Conservation (phyloP, 2,888 invertebrate species). For the Caenorhabditis virilis region DNA sequence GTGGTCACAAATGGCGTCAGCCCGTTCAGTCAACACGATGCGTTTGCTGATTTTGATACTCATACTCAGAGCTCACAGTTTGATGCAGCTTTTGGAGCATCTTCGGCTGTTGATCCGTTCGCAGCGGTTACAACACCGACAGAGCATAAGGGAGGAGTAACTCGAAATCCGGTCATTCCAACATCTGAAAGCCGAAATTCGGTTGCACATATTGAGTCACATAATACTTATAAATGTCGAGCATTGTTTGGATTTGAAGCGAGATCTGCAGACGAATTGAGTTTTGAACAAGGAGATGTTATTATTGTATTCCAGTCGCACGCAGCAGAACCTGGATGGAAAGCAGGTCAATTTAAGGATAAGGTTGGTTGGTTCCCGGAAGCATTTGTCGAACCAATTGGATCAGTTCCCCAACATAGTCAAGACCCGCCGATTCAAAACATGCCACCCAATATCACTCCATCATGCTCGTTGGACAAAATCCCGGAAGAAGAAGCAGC, state of each 20-base stretch:
- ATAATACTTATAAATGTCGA: slow-evolving; percentile 77
- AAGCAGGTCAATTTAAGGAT: slow-evolving; percentile 87
- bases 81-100: slow-evolving; percentile 10
- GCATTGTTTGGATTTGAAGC: slow-evolving; percentile 93
- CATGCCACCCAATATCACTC: slow-evolving; percentile 52
- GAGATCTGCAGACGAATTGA: slow-evolving; percentile 76
- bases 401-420: slow-evolving; percentile 28
- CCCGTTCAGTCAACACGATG: slow-evolving; percentile 8
- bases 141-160: no score
- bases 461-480: slow-evolving; percentile 48
- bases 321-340: slow-evolving; percentile 94
- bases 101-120: slow-evolving; percentile 7
- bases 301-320: slow-evolving; percentile 80
- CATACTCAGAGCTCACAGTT: slow-evolving; percentile 7
- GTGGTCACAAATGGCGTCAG: background rate
- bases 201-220: slow-evolving; percentile 5
- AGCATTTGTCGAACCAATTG: slow-evolving; percentile 70
- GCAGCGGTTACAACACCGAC: slow-evolving; percentile 1
- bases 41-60: slow-evolving; percentile 22
- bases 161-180: slow-evolving; percentile 8
- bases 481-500: slow-evolving; percentile 47
- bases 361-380: slow-evolving; percentile 72
- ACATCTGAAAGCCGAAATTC: slow-evolving; percentile 7
- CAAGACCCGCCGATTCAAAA: slow-evolving; percentile 49
- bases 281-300: slow-evolving; percentile 78